A percentile compares a stretch with the other conserved stretches of the same genome.
phyloP scores from a whole-genome alignment of 2,888 invertebrate species.

The Philopedon plagiatum region DNA sequence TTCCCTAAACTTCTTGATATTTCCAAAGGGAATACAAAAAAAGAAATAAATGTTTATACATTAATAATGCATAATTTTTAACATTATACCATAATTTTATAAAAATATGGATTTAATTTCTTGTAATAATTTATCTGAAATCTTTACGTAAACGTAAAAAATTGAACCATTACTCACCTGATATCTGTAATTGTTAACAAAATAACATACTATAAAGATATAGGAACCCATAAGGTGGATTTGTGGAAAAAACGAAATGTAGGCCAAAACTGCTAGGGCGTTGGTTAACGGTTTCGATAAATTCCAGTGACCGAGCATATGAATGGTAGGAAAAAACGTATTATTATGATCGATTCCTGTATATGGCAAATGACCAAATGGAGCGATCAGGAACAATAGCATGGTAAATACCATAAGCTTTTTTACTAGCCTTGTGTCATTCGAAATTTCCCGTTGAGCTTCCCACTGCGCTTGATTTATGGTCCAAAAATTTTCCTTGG shows the following conservation, averaged over 20 bases:
- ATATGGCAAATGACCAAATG: not conserved
- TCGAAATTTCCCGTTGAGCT: not conserved
- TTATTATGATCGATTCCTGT: not conserved
- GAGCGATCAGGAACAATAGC: not conserved
- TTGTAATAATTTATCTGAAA: too few species aligned
- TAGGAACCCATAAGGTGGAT: not conserved
- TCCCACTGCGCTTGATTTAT: not conserved
- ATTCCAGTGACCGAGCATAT: not conserved
- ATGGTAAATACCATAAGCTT: not conserved
- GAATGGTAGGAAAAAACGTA: not conserved
- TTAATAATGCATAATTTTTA: too few species aligned
- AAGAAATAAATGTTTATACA: too few species aligned
- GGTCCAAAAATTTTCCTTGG: not conserved
- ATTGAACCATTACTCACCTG: not conserved
- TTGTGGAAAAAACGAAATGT: not conserved
- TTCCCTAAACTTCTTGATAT: too few species aligned
- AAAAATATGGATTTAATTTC: too few species aligned
- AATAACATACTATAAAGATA: not conserved
- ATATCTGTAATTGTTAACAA: not conserved
- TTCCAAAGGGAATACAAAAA: too few species aligned
- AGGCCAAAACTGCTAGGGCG: not conserved
- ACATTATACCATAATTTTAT: too few species aligned
- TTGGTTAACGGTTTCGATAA: not conserved
- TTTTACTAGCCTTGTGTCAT: not conserved
- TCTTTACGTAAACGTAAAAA: too few species aligned